Evolutionary conservation across 2,888 invertebrate species (phyloP), one percentile per base, ranked within the genome.

Genomic region (Lepidochrysops patricia): DNA sequence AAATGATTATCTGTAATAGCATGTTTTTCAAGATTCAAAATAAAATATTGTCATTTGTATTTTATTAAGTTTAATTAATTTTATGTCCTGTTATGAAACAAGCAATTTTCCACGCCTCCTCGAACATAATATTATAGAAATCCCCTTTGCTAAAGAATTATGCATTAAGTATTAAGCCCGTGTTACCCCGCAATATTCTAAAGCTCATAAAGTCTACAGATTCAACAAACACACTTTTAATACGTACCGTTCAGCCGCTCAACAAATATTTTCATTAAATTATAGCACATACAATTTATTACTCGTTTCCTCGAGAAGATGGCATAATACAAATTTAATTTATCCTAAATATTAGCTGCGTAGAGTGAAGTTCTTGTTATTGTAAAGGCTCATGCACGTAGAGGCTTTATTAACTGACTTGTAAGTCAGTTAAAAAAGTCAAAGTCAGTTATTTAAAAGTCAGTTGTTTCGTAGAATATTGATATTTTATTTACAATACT

Each of bases 141-240:
- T 19, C 19, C 43, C 43, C 43, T 6, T 29, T 19, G 43, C 43
- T 43, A 13, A 9, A 43, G 43, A 43, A 43, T 43, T 43, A 43
- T 43, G 19, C 43, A 43, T 43, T 43, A 43, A 43, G 43, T 43
- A 43, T 43, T 23, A 43, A 19, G 19, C 43, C 23, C 4, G 4
- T 43, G 43, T 43, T 43, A 19, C 43, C 43, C 23, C 19, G 9
- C 43, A 43, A 43, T 43, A 43, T 43, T 43, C 43, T 12, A 43
- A 43, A 43, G 43, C 43, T 43, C 43, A 43, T 43, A 43, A n/a
- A 43, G 43, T 43, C 43, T 43, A 43, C 43, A 43, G 19, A 43
- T 43, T 43, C 19, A 43, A 43, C 19, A 43, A 43, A 43, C 43
- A 43, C 9, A 23, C 43, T 23, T 43, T 43, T 43, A 43, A 43